Conservation (phyloP, 1,140 invertebrate genomes). For the Drosophila gunungcola region DNA sequence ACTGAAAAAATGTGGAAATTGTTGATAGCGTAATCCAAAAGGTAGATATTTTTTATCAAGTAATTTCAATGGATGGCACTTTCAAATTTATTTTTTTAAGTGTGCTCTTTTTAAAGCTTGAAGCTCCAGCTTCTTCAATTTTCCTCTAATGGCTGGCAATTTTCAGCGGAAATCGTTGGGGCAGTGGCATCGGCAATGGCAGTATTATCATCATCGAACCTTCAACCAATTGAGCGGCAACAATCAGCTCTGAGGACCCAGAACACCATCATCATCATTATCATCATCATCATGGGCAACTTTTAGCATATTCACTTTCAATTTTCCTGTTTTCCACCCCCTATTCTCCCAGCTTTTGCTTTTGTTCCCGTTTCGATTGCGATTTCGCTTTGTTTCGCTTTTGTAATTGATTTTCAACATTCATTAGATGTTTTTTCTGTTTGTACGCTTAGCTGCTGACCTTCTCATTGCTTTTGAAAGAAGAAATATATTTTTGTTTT, state of each 20-base stretch:
- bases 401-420: conserved; percentile 78
- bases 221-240: conserved; percentile 34
- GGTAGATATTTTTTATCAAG: no score
- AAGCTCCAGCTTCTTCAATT: conserved; percentile 8
- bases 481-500: conserved; percentile 15
- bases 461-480: conserved; percentile 7
- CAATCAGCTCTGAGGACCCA: conserved; percentile 23
- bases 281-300: conserved; percentile 4
- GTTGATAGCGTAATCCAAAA: no score
- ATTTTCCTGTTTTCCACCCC: conserved; percentile 40
- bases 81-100: no score
- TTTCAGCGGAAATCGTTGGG: conserved; percentile 60
- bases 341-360: not conserved
- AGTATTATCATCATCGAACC: conserved; percentile 28
- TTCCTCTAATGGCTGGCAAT: conserved; percentile 50
- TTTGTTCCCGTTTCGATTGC: conserved; percentile 34
- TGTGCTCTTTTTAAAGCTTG: not conserved
- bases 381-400: conserved; percentile 38
- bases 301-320: conserved; percentile 75
- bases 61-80: no score
- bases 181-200: conserved; percentile 8
- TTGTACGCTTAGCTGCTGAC: conserved; percentile 41
- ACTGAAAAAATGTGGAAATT: no score
- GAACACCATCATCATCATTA: conserved; percentile 6
- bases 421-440: conserved; percentile 63